Base-by-base conservation (phyloP, 1,140 invertebrate species). In the Drosophila sechellia region DNA sequence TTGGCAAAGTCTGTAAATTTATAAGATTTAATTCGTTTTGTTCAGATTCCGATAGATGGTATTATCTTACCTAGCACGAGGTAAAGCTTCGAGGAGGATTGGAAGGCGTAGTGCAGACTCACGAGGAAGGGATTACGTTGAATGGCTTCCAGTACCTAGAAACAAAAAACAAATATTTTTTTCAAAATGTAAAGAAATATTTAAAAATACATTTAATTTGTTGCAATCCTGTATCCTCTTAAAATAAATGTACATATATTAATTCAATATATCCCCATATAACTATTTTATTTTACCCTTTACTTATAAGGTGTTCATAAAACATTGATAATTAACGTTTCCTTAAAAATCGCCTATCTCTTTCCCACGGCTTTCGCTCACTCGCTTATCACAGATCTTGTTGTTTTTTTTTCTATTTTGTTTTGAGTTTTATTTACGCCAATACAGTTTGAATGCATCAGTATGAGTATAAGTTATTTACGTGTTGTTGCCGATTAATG, bases 21-120 rank as follows among this genome's bases (percentile, higher is more conserved):
- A 93, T 78, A 70, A 86, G 79, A 63, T 45, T 11, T 13, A 4
- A 4, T 53, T n/a, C 11, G 20, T 40, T 43, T 11, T 49, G 2
- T 5, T 40, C 0, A 0, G 0, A 8, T 12, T 42, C n/a, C 31
- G 1, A 5, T 43, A 10, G 8, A 39, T 42, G 25, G 8, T 10
- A 35, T 3, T 4, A 34, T 8, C 63, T 95, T 93, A 98, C 97
- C 97, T 90, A 98, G 94, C 71, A 98, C 97, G 54, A 98, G 94
- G 93, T 98, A 97, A 43, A 98, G 94, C 93, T 98, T 98, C 10
- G 97, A 95, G 70, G 98, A 96, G 6, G 97, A 98, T 93, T 98
- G 98, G 94, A 98, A 98, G 79, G 98, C 98, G 92, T 98, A 98
- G 92, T 98, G 97, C 46, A 98, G 93, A 12, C 97, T 97, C 70